Base-by-base conservation (phyloP, 2,113 vertebrate genomes). In the Muscicapa adusta region DNA sequence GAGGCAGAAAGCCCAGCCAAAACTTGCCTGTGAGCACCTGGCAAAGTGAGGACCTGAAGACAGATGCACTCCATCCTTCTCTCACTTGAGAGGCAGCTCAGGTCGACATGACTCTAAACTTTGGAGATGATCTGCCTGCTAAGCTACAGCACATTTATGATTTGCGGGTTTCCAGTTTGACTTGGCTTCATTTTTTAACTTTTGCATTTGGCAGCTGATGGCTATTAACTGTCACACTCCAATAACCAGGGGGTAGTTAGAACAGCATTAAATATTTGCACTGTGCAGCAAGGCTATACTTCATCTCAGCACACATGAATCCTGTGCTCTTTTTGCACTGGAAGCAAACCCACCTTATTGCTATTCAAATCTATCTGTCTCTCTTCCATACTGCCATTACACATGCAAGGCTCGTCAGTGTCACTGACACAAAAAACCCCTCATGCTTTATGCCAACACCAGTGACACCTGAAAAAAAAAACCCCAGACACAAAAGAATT, bases 191-290 rank as follows among this genome's bases (percentile, higher is more conserved):
- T 96, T 97, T 97, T 95, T 95, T 88, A 96, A 94, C 93, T 96
- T 96, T 89, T 76, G 70, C 50, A 15, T 85, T 96, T 96, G 94
- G 97, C 96, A 96, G 94, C 96, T 92, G 94, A 96, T 2, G 29
- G 93, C 96, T 97, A 97, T 97, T 96, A 97, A 93, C 93, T 81
- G 91, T 97, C 96, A 97, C 94, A 97, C 92, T 97, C 88, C 94
- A 95, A 94, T 92, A 96, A 96, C 88, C 91, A 88, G 82, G 88
- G 91, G 89, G 94, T 96, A 96, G 93, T 97, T 96, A 94, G 91
- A 93, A 93, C 68, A 94, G 92, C 88, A 88, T 97, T 97, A 97
- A 97, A 97, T 95, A 97, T 96, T 95, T 97, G 96, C 92, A 84
- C 80, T 92, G 83, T 94, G 94, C 81, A 95, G 85, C 79, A 91